Evolutionary conservation across 2,797 vertebrate genomes (phyloP), one percentile per base, ranked within the genome.

Genomic region (Bucorvus abyssinicus): DNA sequence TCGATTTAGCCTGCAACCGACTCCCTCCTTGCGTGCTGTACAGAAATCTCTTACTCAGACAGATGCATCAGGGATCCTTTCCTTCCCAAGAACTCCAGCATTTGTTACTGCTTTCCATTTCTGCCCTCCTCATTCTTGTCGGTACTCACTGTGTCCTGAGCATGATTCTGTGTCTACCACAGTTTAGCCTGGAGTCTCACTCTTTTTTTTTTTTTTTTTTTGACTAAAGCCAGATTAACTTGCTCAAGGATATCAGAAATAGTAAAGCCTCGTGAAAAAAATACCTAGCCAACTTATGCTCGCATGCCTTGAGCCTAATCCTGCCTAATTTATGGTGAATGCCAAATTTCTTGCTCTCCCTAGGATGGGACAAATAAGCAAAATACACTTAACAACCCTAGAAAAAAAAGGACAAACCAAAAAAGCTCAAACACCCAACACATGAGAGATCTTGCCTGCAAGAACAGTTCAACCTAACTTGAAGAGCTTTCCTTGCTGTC

Each of bases 41-140:
- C 6, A 4, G 50, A 75, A 92, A 60, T 57, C 38, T 92, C 57
- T 83, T 68, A 50, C 47, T 85, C 44, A 68, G 70, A 84, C 29
- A 91, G 87, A 83, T 61, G 60, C 59, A n/a, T 18, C n/a, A 52
- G n/a, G 40, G 82, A 77, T 81, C 86, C 77, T 83, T 70, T 78
- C 49, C 60, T 85, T 87, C 40, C 68, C 68, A 64, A 80, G 24
- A 78, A 12, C 56, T 85, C 34, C 61, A 90, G 76, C 24, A 50
- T 65, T 91, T 90, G 12, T 69, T 47, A 38, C 14, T 81, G 23
- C 20, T 77, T 86, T 63, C 67, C 56, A 44, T 42, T 76, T 70
- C 80, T 89, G 69, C 67, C 45, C 78, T 77, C 67, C 68, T 55
- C 64, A n/a, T 15, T 78, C 63, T n/a, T 30, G 6, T 20, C 63